Conservation (phyloP, 2,113 vertebrate species). For the Cyprinodon brontotheroides region DNA sequence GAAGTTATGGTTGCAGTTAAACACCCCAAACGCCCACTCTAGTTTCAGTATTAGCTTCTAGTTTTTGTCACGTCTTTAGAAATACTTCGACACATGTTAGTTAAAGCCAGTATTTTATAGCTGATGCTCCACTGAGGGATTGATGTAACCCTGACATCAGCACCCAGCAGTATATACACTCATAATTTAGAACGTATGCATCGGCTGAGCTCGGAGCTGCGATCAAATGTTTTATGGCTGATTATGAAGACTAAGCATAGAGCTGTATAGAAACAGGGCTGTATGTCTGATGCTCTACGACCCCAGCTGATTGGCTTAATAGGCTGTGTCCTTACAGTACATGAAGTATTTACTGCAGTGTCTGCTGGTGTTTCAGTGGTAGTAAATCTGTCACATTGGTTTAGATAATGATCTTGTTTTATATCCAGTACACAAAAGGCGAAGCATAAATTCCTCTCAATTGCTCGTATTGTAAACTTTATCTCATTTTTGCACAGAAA, state of each 20-base stretch:
- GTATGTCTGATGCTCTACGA: slow-evolving; percentile 37
- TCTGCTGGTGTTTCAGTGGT: slow-evolving; percentile 10
- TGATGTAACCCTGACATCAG: slow-evolving; percentile 25
- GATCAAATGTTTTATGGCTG: slow-evolving; percentile 67
- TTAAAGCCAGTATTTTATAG: slow-evolving; percentile 27
- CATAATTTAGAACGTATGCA: slow-evolving; percentile 38
- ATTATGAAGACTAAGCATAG: slow-evolving; percentile 54
- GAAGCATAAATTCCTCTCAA: background rate
- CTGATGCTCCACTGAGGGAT: slow-evolving; percentile 15
- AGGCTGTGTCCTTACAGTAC: slow-evolving; percentile 42
- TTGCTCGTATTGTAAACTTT: background rate
- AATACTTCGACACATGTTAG: background rate
- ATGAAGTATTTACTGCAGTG: slow-evolving; percentile 34
- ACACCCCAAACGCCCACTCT: background rate
- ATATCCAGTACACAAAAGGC: background rate
- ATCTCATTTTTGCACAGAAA: background rate
- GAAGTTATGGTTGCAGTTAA: background rate
- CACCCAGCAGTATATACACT: slow-evolving; percentile 47
- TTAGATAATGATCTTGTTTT: background rate
- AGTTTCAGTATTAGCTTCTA: background rate
- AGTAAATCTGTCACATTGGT: background rate
- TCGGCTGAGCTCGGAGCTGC: slow-evolving; percentile 52
- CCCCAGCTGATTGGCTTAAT: slow-evolving; percentile 52
- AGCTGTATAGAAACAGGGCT: slow-evolving; percentile 30
- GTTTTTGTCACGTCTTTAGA: background rate